These are phyloP conservation scores for Eremobia ochroleuca DNA, from an alignment of 2,888 invertebrate genomes.

Conservation along the genomic window DNA sequence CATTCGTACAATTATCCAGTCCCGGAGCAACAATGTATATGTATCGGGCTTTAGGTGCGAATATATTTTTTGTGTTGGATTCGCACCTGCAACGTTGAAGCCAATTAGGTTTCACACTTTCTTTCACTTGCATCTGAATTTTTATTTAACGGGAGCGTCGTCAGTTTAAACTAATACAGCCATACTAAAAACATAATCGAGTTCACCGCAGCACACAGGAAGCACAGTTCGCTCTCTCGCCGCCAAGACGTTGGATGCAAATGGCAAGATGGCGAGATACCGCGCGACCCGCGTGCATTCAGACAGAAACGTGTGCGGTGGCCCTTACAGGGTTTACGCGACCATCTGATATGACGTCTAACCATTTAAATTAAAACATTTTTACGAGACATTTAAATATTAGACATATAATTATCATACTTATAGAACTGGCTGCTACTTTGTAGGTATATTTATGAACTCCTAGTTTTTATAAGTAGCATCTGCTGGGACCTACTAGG, in stretches of 20 bases:
- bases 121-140: not conserved
- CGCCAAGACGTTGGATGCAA: constrained; percentile 82
- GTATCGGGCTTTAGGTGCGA: too few relatives aligned
- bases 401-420: constrained; percentile 34
- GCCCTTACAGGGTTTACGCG: constrained; percentile 78
- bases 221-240: constrained; percentile 70
- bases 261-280: constrained; percentile 83
- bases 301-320: constrained; percentile 81
- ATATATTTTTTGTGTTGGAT: not conserved
- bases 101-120: not conserved
- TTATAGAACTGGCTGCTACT: not conserved
- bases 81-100: not conserved
- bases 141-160: not conserved
- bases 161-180: not conserved
- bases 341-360: constrained; percentile 76
- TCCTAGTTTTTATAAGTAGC: constrained; percentile 13
- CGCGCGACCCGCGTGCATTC: constrained; percentile 76
- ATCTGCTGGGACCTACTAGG: constrained; percentile 11
- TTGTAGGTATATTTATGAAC: constrained; percentile 26
- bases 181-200: constrained; percentile 14
- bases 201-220: constrained; percentile 37
- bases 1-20: not conserved
- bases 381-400: constrained; percentile 55
- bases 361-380: constrained; percentile 75
- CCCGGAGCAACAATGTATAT: not conserved